phyloP scores from a whole-genome alignment of 2,113 vertebrate species.

The Perognathus longimembris region DNA sequence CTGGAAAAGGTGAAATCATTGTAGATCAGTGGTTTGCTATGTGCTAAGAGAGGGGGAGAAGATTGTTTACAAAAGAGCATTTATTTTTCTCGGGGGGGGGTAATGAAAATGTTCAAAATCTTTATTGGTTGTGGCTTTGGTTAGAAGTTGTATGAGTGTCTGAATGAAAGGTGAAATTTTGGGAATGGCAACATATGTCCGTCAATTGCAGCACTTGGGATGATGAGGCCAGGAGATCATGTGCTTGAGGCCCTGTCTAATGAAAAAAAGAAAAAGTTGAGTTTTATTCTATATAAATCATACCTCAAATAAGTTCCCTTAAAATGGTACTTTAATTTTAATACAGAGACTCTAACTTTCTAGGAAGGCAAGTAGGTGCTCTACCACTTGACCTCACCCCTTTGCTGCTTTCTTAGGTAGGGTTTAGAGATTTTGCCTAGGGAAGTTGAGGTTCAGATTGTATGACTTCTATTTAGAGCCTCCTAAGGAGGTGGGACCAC shows the following conservation, averaged over 20 bases:
- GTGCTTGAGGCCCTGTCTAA: neutral
- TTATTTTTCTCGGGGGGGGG: neutral
- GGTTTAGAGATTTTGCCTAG: no score
- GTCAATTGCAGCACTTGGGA: neutral
- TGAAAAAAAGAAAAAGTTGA: neutral
- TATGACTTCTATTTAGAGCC: no score
- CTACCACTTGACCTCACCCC: no score
- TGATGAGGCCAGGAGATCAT: neutral
- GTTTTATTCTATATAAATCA: conserved; percentile 22
- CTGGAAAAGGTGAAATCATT: conserved; percentile 7
- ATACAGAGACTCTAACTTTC: no score
- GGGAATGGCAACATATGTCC: neutral
- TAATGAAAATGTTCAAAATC: neutral
- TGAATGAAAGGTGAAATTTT: neutral
- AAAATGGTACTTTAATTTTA: no score
- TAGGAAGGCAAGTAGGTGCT: no score
- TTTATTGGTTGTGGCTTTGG: conserved; percentile 17
- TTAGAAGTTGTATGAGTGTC: neutral
- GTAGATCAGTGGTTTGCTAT: conserved; percentile 5
- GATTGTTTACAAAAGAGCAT: neutral
- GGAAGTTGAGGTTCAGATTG: no score
- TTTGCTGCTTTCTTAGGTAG: no score
- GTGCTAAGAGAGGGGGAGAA: neutral
- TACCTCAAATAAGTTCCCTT: neutral
- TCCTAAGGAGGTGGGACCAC: no score